Evolutionary conservation across 2,113 vertebrate species (phyloP).

Genomic region (Pholis gunnellus): DNA sequence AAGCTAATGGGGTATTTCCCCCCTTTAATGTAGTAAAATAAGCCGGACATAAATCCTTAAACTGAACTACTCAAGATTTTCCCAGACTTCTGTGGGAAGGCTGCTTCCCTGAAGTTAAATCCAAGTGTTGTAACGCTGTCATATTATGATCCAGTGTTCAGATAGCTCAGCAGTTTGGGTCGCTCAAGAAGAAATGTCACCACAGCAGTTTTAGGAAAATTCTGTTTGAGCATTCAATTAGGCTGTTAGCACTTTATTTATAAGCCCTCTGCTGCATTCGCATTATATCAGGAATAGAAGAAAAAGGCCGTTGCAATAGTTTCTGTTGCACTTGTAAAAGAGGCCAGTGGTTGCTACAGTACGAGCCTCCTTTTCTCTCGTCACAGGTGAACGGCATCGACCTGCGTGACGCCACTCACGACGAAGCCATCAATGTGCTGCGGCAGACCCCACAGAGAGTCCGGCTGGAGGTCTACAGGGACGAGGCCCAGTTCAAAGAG

Average conservation of each 20-base stretch:
- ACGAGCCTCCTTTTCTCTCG: not conserved
- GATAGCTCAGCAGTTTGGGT: conserved; percentile 36
- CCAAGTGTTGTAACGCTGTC: conserved; percentile 26
- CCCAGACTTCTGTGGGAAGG: conserved; percentile 40
- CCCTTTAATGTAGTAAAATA: conserved; percentile 49
- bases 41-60: conserved; percentile 3
- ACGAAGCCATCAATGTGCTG: conserved; percentile 96
- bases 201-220: conserved; percentile 8
- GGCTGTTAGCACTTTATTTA: conserved; percentile 35
- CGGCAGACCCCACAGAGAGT: conserved; percentile 95
- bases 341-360: not conserved
- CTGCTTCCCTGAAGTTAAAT: not conserved
- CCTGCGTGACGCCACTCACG: conserved; percentile 92
- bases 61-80: conserved; percentile 10
- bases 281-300: not conserved
- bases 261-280: conserved; percentile 11
- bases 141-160: conserved; percentile 32
- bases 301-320: not conserved
- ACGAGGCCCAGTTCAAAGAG: conserved; percentile 96
- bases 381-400: conserved; percentile 93
- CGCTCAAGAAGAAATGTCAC: conserved; percentile 4
- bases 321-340: not conserved
- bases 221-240: conserved; percentile 27
- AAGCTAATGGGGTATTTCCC: conserved; percentile 71
- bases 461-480: conserved; percentile 90